A percentile compares a stretch with the other conserved stretches of the same genome.
phyloP scores from a whole-genome alignment of 2,113 vertebrate species.

The Gallinago jamesoni region DNA sequence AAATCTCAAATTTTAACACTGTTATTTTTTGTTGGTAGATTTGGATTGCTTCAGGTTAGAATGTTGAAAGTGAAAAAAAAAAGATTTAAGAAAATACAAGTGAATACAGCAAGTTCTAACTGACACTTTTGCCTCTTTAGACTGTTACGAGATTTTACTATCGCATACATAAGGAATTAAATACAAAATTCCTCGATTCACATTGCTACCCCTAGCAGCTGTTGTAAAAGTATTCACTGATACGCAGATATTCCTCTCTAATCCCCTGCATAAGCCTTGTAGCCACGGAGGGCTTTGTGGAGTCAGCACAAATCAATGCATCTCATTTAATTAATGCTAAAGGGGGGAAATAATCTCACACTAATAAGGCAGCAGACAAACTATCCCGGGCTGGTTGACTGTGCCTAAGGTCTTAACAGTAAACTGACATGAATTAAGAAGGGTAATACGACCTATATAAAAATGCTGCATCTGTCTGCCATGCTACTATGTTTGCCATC shows the following conservation, averaged over 20 bases:
- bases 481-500: not conserved
- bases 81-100: not conserved
- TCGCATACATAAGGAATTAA: not conserved
- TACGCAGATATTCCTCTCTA: conserved; percentile 6
- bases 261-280: conserved; percentile 50
- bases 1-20: not conserved
- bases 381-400: conserved; percentile 44
- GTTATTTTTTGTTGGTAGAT: not conserved
- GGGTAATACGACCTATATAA: conserved; percentile 45
- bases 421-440: conserved; percentile 62
- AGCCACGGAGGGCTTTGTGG: conserved; percentile 50
- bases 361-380: conserved; percentile 68
- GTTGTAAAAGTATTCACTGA: conserved; percentile 42
- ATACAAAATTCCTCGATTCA: conserved; percentile 43
- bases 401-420: conserved; percentile 55
- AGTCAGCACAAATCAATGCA: conserved; percentile 65
- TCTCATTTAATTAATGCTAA: conserved; percentile 72
- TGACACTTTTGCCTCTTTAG: not conserved
- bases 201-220: conserved; percentile 22
- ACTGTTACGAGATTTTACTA: not conserved
- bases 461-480: not conserved
- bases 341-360: conserved; percentile 66
- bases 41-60: not conserved
- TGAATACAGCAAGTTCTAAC: not conserved
- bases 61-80: not conserved